phyloP scores from a whole-genome alignment of 2,888 invertebrate species.

The Orchesellides sinensis region DNA sequence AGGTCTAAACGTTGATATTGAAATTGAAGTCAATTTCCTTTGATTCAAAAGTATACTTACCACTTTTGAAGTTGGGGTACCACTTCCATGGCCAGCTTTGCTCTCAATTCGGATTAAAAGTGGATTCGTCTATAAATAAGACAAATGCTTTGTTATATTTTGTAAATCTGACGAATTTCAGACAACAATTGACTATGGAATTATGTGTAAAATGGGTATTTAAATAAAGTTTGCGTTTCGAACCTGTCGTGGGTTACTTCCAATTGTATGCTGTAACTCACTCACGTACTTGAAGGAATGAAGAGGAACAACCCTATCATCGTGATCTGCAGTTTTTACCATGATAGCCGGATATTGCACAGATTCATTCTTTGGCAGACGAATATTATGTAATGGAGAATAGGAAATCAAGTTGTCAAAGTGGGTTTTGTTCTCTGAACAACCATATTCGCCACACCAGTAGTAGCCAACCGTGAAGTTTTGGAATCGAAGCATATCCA shows the following conservation, averaged over 20 bases:
- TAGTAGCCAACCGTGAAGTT: constrained; percentile 81
- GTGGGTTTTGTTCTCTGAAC: constrained; percentile 78
- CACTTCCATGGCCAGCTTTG: constrained; percentile 81
- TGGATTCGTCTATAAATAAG: constrained; percentile 78
- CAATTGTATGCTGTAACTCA: constrained; percentile 78
- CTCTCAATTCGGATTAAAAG: constrained; percentile 80
- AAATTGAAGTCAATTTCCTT: too few relatives aligned
- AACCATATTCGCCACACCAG: constrained; percentile 81
- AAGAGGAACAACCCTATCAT: constrained; percentile 81
- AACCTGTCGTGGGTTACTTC: constrained; percentile 77
- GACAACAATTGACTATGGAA: too few relatives aligned
- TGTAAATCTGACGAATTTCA: too few relatives aligned
- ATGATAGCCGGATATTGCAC: constrained; percentile 79
- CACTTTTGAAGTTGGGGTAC: constrained; percentile 80
- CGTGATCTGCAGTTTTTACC: constrained; percentile 80
- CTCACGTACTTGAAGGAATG: constrained; percentile 81
- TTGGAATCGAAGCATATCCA: constrained; percentile 81
- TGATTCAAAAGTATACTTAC: too few relatives aligned
- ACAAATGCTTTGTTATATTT: background rate
- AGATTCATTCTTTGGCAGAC: constrained; percentile 75
- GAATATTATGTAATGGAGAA: constrained; percentile 80
- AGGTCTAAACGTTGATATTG: too few relatives aligned
- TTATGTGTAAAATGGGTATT: background rate
- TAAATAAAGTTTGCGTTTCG: background rate
- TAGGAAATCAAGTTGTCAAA: constrained; percentile 78